Evolutionary conservation across 2,888 invertebrate genomes (phyloP).

Genomic region (Eupithecia dodoneata): DNA sequence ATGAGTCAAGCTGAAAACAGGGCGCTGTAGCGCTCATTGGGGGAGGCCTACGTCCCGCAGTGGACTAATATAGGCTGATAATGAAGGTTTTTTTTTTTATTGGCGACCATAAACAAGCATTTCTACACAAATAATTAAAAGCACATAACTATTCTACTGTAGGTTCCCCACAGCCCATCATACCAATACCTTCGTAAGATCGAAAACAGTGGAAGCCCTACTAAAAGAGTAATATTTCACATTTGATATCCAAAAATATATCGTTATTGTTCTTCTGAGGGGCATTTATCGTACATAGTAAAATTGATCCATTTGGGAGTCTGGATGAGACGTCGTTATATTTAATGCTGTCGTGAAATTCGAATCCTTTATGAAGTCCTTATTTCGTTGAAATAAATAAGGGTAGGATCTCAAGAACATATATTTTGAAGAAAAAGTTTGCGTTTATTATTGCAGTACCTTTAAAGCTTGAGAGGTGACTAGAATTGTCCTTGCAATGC

Average conservation of each 20-base stretch:
- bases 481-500: not conserved
- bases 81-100: not conserved
- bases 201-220: not conserved
- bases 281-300: conserved; percentile 57
- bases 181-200: not conserved
- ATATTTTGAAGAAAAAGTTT: not conserved
- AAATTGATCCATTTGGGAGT: conserved; percentile 54
- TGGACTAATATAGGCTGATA: no score
- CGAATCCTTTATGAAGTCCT: conserved; percentile 22
- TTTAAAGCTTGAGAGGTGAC: not conserved
- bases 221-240: not conserved
- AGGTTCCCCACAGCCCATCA: not conserved
- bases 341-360: conserved; percentile 56
- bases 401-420: not conserved
- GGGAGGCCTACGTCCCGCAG: no score
- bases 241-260: not conserved
- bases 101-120: not conserved
- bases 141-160: not conserved
- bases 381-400: conserved; percentile 3
- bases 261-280: conserved; percentile 41
- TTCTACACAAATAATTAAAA: not conserved
- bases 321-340: conserved; percentile 54
- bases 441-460: not conserved
- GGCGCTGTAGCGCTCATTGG: no score
- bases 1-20: no score